phyloP scores from a whole-genome alignment of 2,888 invertebrate species.

The Leucoma salicis region DNA sequence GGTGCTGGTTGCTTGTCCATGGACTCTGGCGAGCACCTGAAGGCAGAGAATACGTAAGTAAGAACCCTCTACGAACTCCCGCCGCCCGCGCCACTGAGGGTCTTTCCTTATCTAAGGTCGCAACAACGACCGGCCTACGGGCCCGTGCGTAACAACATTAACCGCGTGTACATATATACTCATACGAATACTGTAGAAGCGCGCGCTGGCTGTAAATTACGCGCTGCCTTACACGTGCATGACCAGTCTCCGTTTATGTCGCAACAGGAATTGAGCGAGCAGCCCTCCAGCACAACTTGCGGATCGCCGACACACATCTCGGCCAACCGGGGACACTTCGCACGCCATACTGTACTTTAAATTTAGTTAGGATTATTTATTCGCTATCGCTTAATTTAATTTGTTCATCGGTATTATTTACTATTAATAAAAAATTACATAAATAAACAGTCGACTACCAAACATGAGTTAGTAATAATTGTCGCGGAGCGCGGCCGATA shows the following conservation, averaged over 20 bases:
- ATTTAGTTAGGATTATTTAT: slow-evolving; percentile 80
- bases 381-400: slow-evolving; percentile 81
- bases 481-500: slow-evolving; percentile 56
- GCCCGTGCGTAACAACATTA: slow-evolving; percentile 81
- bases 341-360: slow-evolving; percentile 76
- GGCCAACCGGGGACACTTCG: slow-evolving; percentile 74
- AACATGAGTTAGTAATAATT: slow-evolving; percentile 62
- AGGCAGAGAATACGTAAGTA: slow-evolving; percentile 88
- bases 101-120: slow-evolving; percentile 82
- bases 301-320: slow-evolving; percentile 74
- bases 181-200: slow-evolving; percentile 67
- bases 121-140: slow-evolving; percentile 67
- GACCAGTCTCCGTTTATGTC: slow-evolving; percentile 82
- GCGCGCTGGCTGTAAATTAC: slow-evolving; percentile 81
- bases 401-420: slow-evolving; percentile 78
- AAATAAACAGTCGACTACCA: slow-evolving; percentile 79
- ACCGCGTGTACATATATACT: slow-evolving; percentile 80
- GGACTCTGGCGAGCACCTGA: slow-evolving; percentile 96
- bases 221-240: slow-evolving; percentile 80
- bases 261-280: slow-evolving; percentile 80
- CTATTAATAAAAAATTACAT: slow-evolving; percentile 63
- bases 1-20: slow-evolving; percentile 98
- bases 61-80: slow-evolving; percentile 60
- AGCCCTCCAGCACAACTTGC: slow-evolving; percentile 72
- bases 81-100: slow-evolving; percentile 81